These are phyloP conservation scores for Crambe crambe DNA, from an alignment of 37 sponge, comb jelly and placozoan genomes.

Conservation along the genomic window DNA sequence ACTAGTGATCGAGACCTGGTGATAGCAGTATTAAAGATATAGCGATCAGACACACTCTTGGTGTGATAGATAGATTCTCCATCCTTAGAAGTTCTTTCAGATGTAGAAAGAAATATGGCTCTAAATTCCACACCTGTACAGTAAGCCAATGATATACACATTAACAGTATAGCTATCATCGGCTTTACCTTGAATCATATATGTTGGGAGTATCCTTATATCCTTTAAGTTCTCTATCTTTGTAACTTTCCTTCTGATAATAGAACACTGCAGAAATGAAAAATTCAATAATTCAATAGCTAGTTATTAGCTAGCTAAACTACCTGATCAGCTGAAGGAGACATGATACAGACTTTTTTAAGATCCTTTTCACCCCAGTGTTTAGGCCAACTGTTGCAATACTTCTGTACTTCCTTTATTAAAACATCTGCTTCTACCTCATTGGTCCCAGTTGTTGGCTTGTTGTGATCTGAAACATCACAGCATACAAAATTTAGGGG, in stretches of 20 bases:
- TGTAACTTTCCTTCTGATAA: background rate
- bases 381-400: constrained; percentile 48
- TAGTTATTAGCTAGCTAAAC: background rate
- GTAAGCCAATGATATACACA: background rate
- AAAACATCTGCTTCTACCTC: constrained; percentile 31
- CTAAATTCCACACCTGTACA: constrained; percentile 72
- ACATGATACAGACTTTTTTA: constrained; percentile 53
- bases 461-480: background rate
- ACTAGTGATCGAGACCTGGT: constrained; percentile 73
- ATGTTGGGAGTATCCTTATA: constrained; percentile 16
- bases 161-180: background rate
- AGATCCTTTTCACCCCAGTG: constrained; percentile 37
- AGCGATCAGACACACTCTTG: constrained; percentile 55
- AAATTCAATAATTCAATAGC: background rate
- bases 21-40: constrained; percentile 73
- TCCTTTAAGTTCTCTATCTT: background rate
- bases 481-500: constrained; percentile 70
- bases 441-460: background rate
- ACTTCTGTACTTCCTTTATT: constrained; percentile 19
- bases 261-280: background rate
- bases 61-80: constrained; percentile 25
- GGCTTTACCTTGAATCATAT: constrained; percentile 57
- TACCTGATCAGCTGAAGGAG: constrained; percentile 60
- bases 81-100: constrained; percentile 23
- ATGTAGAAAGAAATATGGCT: constrained; percentile 63